Conservation (phyloP, 2,797 vertebrate genomes). For the Columba guinea region DNA sequence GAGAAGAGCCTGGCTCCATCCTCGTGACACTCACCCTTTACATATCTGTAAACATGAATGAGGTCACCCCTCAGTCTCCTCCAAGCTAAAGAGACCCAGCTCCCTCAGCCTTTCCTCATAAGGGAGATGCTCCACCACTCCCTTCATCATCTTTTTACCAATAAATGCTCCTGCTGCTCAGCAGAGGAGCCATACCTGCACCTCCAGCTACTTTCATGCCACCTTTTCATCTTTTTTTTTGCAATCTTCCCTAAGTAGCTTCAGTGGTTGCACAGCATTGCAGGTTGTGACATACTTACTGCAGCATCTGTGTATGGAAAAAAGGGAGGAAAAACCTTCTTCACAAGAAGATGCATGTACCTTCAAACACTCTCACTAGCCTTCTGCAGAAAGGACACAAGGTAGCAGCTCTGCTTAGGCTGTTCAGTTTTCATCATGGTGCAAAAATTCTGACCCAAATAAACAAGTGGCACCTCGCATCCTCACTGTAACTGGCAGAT, state of each 20-base stretch:
- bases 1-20: too few species aligned
- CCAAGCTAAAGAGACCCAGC: too few species aligned
- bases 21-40: too few species aligned
- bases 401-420: neutral
- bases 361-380: neutral
- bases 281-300: neutral
- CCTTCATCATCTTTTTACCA: neutral
- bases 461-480: neutral
- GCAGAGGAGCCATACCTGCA: neutral
- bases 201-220: neutral
- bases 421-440: neutral
- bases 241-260: accelerated
- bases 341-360: neutral
- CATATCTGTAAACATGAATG: too few species aligned
- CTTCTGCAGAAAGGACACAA: neutral
- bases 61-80: too few species aligned
- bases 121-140: too few species aligned
- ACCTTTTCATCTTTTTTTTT: neutral
- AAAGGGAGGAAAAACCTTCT: neutral
- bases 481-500: neutral
- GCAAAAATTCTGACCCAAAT: neutral
- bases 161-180: neutral
- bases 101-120: too few species aligned
- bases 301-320: neutral
- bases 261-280: neutral